Evolutionary conservation across 2,888 invertebrate species (phyloP).

Genomic region (Kuschelorhynchus macadamiae): DNA sequence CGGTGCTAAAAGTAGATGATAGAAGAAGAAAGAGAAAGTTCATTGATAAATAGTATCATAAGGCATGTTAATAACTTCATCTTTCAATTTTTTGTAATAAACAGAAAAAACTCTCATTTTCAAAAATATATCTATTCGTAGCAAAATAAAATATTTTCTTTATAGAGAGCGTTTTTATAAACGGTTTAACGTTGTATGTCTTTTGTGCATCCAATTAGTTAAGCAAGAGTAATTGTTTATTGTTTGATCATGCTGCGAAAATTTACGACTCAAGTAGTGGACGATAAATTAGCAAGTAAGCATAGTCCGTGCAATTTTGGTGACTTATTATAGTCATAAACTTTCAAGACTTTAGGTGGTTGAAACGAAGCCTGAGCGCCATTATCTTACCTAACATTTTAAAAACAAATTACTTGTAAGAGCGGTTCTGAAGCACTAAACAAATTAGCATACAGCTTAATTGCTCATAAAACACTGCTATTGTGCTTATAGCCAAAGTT

Average conservation of each 20-base stretch:
- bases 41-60: too few species aligned
- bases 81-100: too few species aligned
- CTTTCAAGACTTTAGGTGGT: slow-evolving; percentile 28
- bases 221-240: not conserved
- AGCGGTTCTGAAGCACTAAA: slow-evolving; percentile 40
- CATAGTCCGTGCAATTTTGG: slow-evolving; percentile 33
- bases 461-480: slow-evolving; percentile 40
- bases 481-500: slow-evolving; percentile 23
- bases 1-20: too few species aligned
- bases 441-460: slow-evolving; percentile 47
- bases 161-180: too few species aligned
- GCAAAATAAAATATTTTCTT: too few species aligned
- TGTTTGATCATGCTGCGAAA: slow-evolving; percentile 5
- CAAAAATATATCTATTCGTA: too few species aligned
- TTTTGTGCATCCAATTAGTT: not conserved
- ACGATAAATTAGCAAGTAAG: slow-evolving; percentile 26
- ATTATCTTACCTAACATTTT: slow-evolving; percentile 39
- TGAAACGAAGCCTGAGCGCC: slow-evolving; percentile 20
- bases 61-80: too few species aligned
- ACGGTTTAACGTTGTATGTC: too few species aligned
- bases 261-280: slow-evolving; percentile 8
- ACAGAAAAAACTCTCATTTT: too few species aligned
- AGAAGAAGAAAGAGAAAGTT: too few species aligned
- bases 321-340: slow-evolving; percentile 43
- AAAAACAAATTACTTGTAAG: slow-evolving; percentile 47